Evolutionary conservation across 1,140 invertebrate genomes (phyloP).

Genomic region (Pomacea maculata): DNA sequence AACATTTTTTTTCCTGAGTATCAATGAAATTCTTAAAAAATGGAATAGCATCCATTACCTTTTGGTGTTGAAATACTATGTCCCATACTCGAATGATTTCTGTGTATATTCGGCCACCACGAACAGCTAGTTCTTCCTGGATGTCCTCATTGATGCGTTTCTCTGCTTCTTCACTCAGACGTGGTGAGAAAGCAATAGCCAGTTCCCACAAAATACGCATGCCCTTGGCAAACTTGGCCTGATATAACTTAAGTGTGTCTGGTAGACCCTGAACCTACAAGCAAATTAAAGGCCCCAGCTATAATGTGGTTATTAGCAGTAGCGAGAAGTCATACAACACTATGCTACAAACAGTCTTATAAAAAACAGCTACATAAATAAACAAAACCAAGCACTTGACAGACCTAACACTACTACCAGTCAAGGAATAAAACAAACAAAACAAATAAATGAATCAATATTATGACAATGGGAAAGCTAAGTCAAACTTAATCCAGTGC

Average conservation of each 20-base stretch:
- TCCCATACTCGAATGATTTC: slow-evolving; percentile 61
- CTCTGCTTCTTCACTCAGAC: slow-evolving; percentile 49
- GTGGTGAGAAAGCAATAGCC: slow-evolving; percentile 57
- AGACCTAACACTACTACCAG: too few species aligned
- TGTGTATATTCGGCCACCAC: slow-evolving; percentile 51
- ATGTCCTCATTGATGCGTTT: slow-evolving; percentile 33
- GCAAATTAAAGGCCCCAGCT: not conserved
- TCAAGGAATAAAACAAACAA: not conserved
- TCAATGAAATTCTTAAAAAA: too few species aligned
- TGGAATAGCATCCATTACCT: slow-evolving; percentile 18
- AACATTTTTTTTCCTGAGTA: too few species aligned
- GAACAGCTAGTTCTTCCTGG: slow-evolving; percentile 31
- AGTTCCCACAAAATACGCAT: slow-evolving; percentile 55
- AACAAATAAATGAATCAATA: not conserved
- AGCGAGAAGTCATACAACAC: not conserved
- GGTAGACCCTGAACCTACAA: slow-evolving; percentile 40
- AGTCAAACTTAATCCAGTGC: too few species aligned
- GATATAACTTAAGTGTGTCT: slow-evolving; percentile 46
- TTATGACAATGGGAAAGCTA: too few species aligned
- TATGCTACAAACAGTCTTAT: not conserved
- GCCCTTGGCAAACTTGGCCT: slow-evolving; percentile 49
- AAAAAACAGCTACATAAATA: too few species aligned
- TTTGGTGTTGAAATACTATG: slow-evolving; percentile 53
- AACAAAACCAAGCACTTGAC: too few species aligned
- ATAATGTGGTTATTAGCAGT: too few species aligned